phyloP scores from a whole-genome alignment of 2,113 vertebrate genomes.

The Coptodon bakossiorum region DNA sequence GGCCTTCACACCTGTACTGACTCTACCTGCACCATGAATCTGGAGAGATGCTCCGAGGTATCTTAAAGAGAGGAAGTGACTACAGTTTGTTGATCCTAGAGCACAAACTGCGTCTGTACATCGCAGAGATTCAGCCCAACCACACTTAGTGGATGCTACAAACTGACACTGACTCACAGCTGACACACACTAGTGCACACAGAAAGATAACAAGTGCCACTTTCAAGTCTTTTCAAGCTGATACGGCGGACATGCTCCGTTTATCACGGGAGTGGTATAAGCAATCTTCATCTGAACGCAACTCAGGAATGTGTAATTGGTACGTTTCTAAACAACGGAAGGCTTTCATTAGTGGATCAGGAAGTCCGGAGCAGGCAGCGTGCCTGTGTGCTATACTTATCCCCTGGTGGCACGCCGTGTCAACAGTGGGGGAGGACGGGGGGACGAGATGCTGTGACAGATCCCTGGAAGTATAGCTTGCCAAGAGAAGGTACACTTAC shows the following conservation, averaged over 20 bases:
- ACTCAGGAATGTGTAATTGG: constrained; percentile 53
- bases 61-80: background rate
- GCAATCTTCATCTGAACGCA: constrained; percentile 10
- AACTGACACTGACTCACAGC: background rate
- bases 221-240: background rate
- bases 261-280: constrained; percentile 44
- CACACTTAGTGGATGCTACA: background rate
- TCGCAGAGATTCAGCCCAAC: background rate
- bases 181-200: background rate
- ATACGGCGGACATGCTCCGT: background rate
- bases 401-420: constrained; percentile 3
- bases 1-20: background rate
- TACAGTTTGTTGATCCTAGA: background rate
- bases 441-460: constrained; percentile 21
- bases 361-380: constrained; percentile 39
- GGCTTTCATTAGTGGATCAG: constrained; percentile 59
- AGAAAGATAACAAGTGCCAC: background rate
- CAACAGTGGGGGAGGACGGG: background rate
- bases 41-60: background rate
- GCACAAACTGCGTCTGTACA: background rate
- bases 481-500: constrained; percentile 27
- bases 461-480: background rate
- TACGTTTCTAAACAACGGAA: constrained; percentile 60
- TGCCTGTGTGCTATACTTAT: constrained; percentile 41
- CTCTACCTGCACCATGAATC: background rate